Evolutionary conservation across 2,888 invertebrate species (phyloP), one percentile per base, ranked within the genome.

Genomic region (Caenorhabditis sp.): DNA sequence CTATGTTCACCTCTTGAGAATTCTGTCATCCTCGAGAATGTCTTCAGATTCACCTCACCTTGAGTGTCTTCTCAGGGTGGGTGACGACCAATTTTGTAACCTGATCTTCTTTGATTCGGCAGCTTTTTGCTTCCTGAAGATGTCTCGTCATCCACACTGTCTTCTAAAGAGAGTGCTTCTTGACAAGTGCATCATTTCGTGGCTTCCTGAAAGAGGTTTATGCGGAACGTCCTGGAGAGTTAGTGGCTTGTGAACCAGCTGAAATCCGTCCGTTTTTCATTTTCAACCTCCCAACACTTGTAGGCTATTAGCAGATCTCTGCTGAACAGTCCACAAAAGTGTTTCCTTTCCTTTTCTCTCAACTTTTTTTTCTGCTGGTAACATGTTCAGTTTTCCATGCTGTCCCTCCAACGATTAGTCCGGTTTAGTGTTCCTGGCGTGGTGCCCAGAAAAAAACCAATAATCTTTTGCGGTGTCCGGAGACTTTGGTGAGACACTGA

Each of bases 41-140:
- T 35, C n/a, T n/a, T n/a, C n/a, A n/a, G n/a, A 35, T 4, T 10
- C 44, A 14, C 47, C 19, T 47, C 44, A 5, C 19, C 47, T 47
- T 10, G 47, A 47, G 47, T 19, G n/a, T 47, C 47, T 47, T 19
- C 47, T 19, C 19, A 5, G 12, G 12, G 16, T n/a, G n/a, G n/a
- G 14, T 10, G 44, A 6, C 47, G 14, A 47, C 19, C 8, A 19
- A 6, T 47, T 47, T 47, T 47, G 47, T 47, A n/a, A 47, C 47
- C 47, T 47, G 47, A 47, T 47, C 47, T 47, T 47, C 47, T 47
- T 47, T 47, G 47, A 19, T 19, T 47, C 44, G 44, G n/a, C n/a
- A n/a, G n/a, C 44, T 44, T 44, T 16, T 44, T 44, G 10, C 44
- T n/a, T 47, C 47, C 19, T 12, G 38, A 38, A 38, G 38, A 6